A percentile compares a stretch with the other conserved stretches of the same genome.
These are phyloP conservation scores for Idris sp. DNA, from an alignment of 1,140 invertebrate species.

Conservation along the genomic window DNA sequence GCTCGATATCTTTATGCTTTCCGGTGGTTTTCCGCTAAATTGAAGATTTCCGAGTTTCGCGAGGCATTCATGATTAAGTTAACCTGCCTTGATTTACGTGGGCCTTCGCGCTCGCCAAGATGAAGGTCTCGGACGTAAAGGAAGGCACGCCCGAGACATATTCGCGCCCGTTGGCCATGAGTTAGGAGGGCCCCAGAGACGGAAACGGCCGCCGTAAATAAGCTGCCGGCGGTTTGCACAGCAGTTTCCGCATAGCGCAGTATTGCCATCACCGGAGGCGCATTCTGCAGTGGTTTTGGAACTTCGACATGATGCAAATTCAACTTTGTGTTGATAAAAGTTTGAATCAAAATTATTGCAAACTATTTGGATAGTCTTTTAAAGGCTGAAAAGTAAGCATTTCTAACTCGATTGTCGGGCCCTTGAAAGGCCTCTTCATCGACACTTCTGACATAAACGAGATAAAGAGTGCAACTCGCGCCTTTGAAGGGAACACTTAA, in stretches of 20 bases:
- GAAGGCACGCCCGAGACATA: conserved; percentile 68
- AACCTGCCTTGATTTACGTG: conserved; percentile 66
- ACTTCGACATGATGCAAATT: conserved; percentile 30
- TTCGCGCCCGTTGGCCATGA: conserved; percentile 71
- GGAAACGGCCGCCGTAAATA: conserved; percentile 68
- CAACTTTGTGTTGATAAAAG: too few relatives aligned
- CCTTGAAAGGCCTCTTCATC: conserved; percentile 49
- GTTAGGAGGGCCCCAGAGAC: conserved; percentile 68
- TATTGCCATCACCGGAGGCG: conserved; percentile 22
- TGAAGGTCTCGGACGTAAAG: conserved; percentile 71
- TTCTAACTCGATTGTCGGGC: conserved; percentile 44
- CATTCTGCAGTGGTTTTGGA: conserved; percentile 31
- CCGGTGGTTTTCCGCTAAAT: conserved; percentile 56
- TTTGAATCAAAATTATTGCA: too few relatives aligned
- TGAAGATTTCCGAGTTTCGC: conserved; percentile 47
- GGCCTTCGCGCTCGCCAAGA: conserved; percentile 68
- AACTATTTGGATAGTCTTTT: too few relatives aligned
- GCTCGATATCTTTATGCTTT: not conserved
- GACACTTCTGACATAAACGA: conserved; percentile 57
- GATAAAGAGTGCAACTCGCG: conserved; percentile 69
- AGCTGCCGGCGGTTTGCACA: conserved; percentile 64
- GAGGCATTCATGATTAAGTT: conserved; percentile 67
- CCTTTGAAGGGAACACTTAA: conserved; percentile 73
- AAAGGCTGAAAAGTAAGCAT: conserved; percentile 54
- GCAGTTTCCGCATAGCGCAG: conserved; percentile 33